Percentiles rank a stretch among this genome's conserved stretches.
Evolutionary conservation across 2,113 vertebrate genomes (phyloP).

Genomic region (Thymallus thymallus): DNA sequence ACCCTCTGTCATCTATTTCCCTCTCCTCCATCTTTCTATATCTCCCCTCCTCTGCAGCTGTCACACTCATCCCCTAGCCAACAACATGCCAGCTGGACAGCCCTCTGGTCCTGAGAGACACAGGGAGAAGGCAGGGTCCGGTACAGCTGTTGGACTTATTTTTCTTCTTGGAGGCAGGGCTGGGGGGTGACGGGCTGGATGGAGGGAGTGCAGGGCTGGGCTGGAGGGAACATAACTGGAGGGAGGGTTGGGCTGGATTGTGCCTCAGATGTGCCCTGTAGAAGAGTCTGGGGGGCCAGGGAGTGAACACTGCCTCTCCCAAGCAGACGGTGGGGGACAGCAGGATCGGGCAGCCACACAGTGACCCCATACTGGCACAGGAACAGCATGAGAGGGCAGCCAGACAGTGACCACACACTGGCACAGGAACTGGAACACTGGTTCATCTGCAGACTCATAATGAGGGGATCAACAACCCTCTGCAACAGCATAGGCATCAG

Average conservation of each 20-base stretch:
- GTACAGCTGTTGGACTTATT: neutral
- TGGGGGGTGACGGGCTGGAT: neutral
- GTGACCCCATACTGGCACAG: constrained; percentile 11
- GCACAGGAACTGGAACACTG: constrained; percentile 11
- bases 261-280: neutral
- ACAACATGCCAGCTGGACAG: constrained; percentile 32
- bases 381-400: neutral
- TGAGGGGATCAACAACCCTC: constrained; percentile 1
- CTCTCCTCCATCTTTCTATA: neutral
- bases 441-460: constrained; percentile 15
- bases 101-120: neutral
- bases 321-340: neutral
- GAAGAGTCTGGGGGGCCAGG: neutral
- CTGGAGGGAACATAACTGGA: neutral
- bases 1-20: no score
- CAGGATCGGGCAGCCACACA: neutral
- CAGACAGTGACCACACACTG: constrained; percentile 1
- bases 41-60: constrained; percentile 30
- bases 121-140: neutral
- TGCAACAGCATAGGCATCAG: neutral
- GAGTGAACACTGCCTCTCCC: constrained; percentile 3
- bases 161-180: neutral
- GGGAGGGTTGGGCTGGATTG: neutral
- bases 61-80: constrained; percentile 10
- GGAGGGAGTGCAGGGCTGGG: no score